Evolutionary conservation across 2,113 vertebrate genomes (phyloP).

Genomic region (Chaetodon trifascialis): DNA sequence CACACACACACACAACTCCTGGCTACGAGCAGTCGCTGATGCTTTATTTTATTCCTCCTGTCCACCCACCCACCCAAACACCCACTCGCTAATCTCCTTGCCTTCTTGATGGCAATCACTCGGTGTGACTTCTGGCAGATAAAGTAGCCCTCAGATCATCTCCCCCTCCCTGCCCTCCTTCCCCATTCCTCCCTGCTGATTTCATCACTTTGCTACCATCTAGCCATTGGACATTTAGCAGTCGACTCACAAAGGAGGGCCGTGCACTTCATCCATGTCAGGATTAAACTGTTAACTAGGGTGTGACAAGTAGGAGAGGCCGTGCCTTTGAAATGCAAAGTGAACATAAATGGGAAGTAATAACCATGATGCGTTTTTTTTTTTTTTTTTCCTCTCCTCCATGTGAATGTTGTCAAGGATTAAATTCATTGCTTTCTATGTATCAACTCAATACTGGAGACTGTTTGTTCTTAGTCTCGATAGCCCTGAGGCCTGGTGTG

Average conservation of each 20-base stretch:
- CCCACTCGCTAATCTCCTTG: constrained; percentile 63
- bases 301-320: constrained; percentile 70
- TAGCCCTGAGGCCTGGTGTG: constrained; percentile 54
- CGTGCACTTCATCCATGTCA: constrained; percentile 54
- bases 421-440: constrained; percentile 46
- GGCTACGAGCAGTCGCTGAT: constrained; percentile 39
- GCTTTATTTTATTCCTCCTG: constrained; percentile 40
- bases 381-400: not conserved
- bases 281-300: constrained; percentile 77
- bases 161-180: constrained; percentile 4
- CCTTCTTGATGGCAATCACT: constrained; percentile 67
- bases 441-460: constrained; percentile 50
- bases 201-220: constrained; percentile 54
- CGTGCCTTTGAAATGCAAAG: constrained; percentile 79
- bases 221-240: constrained; percentile 54
- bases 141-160: constrained; percentile 58
- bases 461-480: constrained; percentile 56
- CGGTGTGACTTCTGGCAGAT: constrained; percentile 68
- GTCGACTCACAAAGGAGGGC: constrained; percentile 59
- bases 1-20: constrained; percentile 31
- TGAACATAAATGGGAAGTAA: constrained; percentile 68
- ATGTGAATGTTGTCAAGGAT: constrained; percentile 52
- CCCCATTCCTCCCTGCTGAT: constrained; percentile 58
- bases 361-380: constrained; percentile 52
- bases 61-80: constrained; percentile 59